A percentile compares a stretch with the other conserved stretches of the same genome.
Evolutionary conservation across 2,113 vertebrate species (phyloP).

Genomic region (Procavia capensis): DNA sequence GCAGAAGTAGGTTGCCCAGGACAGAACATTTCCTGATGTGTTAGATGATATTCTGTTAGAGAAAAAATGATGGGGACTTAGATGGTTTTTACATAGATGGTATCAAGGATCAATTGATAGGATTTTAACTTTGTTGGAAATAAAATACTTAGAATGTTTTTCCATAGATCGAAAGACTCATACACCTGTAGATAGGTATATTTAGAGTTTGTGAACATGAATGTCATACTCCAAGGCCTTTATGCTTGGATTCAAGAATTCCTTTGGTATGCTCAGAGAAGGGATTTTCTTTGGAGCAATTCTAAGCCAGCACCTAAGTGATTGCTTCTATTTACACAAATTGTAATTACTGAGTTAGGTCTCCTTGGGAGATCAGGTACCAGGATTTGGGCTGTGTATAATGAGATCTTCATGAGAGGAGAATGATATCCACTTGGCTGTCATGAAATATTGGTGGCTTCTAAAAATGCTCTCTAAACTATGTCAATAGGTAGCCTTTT

Average conservation of each 20-base stretch:
- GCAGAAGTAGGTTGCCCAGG: background rate
- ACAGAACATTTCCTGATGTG: background rate
- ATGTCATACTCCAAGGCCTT: background rate
- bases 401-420: background rate
- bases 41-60: background rate
- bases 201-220: conserved; percentile 45
- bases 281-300: background rate
- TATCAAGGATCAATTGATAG: background rate
- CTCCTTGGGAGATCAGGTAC: background rate
- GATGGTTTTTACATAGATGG: background rate
- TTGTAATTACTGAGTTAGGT: background rate
- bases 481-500: background rate
- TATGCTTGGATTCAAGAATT: background rate
- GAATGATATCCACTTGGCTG: background rate
- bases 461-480: conserved; percentile 29
- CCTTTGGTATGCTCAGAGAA: background rate
- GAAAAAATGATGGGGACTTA: background rate
- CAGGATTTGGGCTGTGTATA: background rate
- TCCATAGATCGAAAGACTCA: background rate
- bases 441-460: background rate
- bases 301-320: conserved; percentile 3
- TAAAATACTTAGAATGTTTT: conserved; percentile 26
- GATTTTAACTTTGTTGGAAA: conserved; percentile 49
- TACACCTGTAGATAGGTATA: background rate
- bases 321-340: conserved; percentile 9